phyloP scores from a whole-genome alignment of 2,888 invertebrate species.

The Eristalis pertinax region DNA sequence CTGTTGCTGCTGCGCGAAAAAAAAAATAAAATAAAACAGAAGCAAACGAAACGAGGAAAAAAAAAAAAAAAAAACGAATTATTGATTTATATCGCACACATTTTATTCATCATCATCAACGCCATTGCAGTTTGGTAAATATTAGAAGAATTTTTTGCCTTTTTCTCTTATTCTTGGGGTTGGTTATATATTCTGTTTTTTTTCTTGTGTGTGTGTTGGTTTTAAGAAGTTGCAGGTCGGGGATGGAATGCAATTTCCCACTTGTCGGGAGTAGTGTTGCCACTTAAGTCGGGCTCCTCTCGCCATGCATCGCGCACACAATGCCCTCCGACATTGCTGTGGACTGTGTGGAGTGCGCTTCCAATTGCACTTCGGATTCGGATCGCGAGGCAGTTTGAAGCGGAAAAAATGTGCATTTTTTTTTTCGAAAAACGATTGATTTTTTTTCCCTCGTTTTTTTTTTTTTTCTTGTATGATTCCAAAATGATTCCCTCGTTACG shows the following conservation, averaged over 20 bases:
- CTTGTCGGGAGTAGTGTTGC: slow-evolving; percentile 34
- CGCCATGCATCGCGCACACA: neutral
- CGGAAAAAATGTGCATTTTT: slow-evolving; percentile 38
- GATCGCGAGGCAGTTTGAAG: slow-evolving; percentile 11
- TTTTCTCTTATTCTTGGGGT: neutral
- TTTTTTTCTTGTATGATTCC: neutral
- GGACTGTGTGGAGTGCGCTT: neutral
- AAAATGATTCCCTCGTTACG: neutral
- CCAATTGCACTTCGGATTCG: slow-evolving; percentile 38
- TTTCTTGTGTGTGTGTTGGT: neutral
- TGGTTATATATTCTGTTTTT: neutral
- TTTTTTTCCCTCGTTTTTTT: neutral
- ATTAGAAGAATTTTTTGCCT: slow-evolving; percentile 32
- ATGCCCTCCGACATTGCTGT: neutral
- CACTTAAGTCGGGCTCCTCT: slow-evolving; percentile 44
- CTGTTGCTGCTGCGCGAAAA: slow-evolving; percentile 69
- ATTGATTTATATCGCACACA: slow-evolving; percentile 70
- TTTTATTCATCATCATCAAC: slow-evolving; percentile 58
- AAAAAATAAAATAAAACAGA: slow-evolving; percentile 34
- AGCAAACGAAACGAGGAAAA: slow-evolving; percentile 9
- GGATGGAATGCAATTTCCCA: slow-evolving; percentile 3
- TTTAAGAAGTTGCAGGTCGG: neutral
- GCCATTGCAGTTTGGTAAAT: slow-evolving; percentile 71
- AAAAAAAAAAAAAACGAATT: slow-evolving; percentile 31
- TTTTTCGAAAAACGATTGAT: slow-evolving; percentile 14